Conservation (phyloP, 2,113 vertebrate genomes). For the Balaenoptera acutorostrata region DNA sequence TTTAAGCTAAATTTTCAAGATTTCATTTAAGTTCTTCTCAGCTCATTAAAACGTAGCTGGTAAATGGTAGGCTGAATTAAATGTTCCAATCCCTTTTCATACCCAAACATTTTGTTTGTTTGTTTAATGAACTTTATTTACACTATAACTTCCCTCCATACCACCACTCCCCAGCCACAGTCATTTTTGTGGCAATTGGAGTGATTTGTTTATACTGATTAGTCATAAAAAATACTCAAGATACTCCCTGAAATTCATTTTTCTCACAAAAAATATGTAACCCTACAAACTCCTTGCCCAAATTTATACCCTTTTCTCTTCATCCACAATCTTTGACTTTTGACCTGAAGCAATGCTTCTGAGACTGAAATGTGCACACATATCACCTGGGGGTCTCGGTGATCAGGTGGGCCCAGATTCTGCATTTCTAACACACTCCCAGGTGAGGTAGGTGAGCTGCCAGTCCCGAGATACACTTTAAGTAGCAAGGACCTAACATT, state of each 20-base stretch:
- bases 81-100: not conserved
- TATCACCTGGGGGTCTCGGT: not conserved
- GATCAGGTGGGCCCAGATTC: not conserved
- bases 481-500: not conserved
- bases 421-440: not conserved
- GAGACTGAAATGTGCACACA: not conserved
- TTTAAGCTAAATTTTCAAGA: not conserved
- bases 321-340: not conserved
- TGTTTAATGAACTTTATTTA: not conserved
- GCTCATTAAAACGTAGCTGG: not conserved
- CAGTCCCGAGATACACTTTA: not conserved
- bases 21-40: not conserved
- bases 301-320: not conserved
- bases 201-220: not conserved
- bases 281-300: not conserved
- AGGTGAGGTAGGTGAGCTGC: not conserved
- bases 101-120: not conserved
- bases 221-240: not conserved
- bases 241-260: not conserved
- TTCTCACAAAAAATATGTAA: not conserved
- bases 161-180: not conserved
- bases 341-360: not conserved
- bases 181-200: not conserved
- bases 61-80: not conserved
- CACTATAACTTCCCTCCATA: not conserved